A percentile compares a stretch with the other conserved stretches of the same genome.
Evolutionary conservation across 2,113 vertebrate genomes (phyloP).

Genomic region (Oncorhynchus kisutch): DNA sequence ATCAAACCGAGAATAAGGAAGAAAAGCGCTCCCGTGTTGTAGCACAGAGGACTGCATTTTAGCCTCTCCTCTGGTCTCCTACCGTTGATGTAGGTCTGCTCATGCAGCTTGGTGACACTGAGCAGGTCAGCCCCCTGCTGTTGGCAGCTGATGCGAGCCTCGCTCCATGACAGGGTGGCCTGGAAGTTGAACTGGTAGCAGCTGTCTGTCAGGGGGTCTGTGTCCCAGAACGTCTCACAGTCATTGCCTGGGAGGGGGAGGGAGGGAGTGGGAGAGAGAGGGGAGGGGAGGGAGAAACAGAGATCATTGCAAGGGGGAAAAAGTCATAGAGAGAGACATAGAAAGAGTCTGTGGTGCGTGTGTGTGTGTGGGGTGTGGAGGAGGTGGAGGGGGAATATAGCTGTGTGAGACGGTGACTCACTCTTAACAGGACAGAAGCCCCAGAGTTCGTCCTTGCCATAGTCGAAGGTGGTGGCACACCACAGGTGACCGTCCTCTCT

Average conservation of each 20-base stretch:
- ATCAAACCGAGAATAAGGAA: neutral
- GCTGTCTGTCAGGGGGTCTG: slow-evolving; percentile 88
- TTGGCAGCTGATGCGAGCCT: slow-evolving; percentile 84
- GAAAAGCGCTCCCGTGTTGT: neutral
- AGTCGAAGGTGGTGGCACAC: slow-evolving; percentile 95
- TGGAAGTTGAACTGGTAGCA: slow-evolving; percentile 99
- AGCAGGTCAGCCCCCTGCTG: slow-evolving; percentile 93
- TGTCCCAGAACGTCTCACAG: slow-evolving; percentile 98
- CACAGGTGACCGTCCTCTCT: slow-evolving; percentile 93
- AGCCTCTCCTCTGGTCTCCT: neutral
- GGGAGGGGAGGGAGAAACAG: neutral
- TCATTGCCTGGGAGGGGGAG: slow-evolving; percentile 56
- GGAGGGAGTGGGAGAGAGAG: neutral
- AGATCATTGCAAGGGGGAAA: neutral
- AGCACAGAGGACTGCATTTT: neutral
- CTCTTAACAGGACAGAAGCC: slow-evolving; percentile 97
- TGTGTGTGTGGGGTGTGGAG: no score
- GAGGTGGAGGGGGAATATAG: neutral
- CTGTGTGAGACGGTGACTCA: slow-evolving; percentile 62
- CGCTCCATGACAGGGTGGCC: slow-evolving; percentile 88
- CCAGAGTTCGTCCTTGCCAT: slow-evolving; percentile 91
- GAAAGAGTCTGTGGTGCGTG: neutral
- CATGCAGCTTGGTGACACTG: slow-evolving; percentile 93
- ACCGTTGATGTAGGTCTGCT: slow-evolving; percentile 46
- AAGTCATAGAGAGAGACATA: neutral